These are phyloP conservation scores for Nycteola revayana DNA, from an alignment of 2,888 invertebrate species.

Conservation along the genomic window DNA sequence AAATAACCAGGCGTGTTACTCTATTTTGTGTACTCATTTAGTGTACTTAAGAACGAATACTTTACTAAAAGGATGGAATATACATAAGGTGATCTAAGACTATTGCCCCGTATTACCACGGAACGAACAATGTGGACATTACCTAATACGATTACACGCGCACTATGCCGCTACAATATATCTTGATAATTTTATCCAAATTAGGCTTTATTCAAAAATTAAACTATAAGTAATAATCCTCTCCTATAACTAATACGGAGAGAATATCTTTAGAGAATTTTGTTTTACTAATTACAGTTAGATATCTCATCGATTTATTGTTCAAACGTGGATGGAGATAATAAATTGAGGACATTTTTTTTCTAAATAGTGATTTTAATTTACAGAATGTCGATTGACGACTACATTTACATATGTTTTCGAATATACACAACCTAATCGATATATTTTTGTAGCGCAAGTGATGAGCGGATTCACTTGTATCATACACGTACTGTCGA, in stretches of 20 bases:
- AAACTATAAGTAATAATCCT: constrained; percentile 19
- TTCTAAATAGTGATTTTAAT: constrained; percentile 44
- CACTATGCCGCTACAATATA: constrained; percentile 57
- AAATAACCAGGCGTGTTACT: constrained; percentile 64
- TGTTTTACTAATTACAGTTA: constrained; percentile 47
- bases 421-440: constrained; percentile 64
- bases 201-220: constrained; percentile 40
- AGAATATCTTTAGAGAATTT: constrained; percentile 31
- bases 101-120: constrained; percentile 47
- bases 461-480: constrained; percentile 41
- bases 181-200: constrained; percentile 52
- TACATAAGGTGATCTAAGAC: constrained; percentile 77
- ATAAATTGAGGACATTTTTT: constrained; percentile 68
- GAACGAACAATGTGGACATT: constrained; percentile 52
- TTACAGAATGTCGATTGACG: constrained; percentile 57
- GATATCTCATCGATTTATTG: constrained; percentile 62
- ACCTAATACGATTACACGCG: constrained; percentile 53
- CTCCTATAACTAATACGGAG: constrained; percentile 32
- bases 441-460: constrained; percentile 52
- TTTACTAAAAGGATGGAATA: constrained; percentile 79
- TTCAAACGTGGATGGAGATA: constrained; percentile 78
- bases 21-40: constrained; percentile 70
- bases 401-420: constrained; percentile 53
- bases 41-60: constrained; percentile 73
- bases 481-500: constrained; percentile 19